Base-by-base conservation (phyloP, 2,797 vertebrate genomes). In the Brachyrhaphis roseni region DNA sequence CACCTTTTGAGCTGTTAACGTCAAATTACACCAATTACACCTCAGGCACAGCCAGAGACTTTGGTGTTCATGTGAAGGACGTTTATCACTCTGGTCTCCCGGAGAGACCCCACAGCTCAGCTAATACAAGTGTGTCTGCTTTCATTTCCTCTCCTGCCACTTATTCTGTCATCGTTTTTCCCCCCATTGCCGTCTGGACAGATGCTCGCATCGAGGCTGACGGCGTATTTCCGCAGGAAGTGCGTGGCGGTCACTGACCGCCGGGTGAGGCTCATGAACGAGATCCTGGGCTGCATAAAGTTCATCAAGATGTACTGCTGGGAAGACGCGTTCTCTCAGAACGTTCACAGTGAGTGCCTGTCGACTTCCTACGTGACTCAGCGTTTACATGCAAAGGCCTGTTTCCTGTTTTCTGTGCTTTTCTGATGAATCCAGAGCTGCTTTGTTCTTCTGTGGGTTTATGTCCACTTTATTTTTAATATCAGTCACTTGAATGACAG, bases 291-390 rank as follows among this genome's bases (percentile, higher is more conserved):
- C 87, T 96, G 93, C 82, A 96, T 97, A 82, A 96, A 95, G 94
- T 97, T 96, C 95, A 97, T 97, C 93, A 97, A 97, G 94, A 97
- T 97, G 96, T 97, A 97, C 84, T 96, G 96, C 88, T 97, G 96
- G 96, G 96, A 97, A 82, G 94, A 94, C 20, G 93, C 91, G 49
- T 97, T 97, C 45, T 87, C 95, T n/a, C 90, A 91, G n/a, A 96
- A 96, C 82, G 76, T 97, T 77, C 91, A 94, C 83, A 95, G 97
- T 97, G 89, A 96, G 96, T 94, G 70, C 3, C 74, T 53, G 66
- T 47, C 76, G 8, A 70, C 26, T 74, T 76, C 51, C 55, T 20
- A 8, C 59, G 82, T 84, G 87, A 88, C 75, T 91, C 53, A 6
- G 72, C 79, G 6, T 36, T 72, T 47, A 31, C 78, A 81, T 11